These are phyloP conservation scores for Neopipo cinnamomea DNA, from an alignment of 2,113 vertebrate genomes.

Conservation along the genomic window DNA sequence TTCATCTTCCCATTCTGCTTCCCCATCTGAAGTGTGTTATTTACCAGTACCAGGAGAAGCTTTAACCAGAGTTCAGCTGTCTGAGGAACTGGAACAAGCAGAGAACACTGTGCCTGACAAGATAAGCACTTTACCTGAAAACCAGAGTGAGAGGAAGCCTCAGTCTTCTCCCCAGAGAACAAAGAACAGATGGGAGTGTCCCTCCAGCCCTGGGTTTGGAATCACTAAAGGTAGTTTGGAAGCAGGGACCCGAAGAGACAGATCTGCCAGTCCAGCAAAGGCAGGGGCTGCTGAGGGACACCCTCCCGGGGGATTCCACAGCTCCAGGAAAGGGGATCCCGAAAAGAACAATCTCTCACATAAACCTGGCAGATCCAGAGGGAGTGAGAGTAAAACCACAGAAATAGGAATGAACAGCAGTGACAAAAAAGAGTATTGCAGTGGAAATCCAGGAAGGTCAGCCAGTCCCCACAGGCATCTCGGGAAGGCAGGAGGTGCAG, in stretches of 20 bases:
- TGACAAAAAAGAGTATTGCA: not conserved
- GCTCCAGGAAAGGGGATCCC: constrained; percentile 69
- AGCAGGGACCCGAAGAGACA: constrained; percentile 59
- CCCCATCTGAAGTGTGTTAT: constrained; percentile 74
- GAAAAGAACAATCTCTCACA: constrained; percentile 35
- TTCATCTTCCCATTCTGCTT: constrained; percentile 77
- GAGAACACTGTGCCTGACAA: constrained; percentile 66
- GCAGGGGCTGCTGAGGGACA: constrained; percentile 15
- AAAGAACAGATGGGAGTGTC: constrained; percentile 61
- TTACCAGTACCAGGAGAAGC: constrained; percentile 72
- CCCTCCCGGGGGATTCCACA: constrained; percentile 40
- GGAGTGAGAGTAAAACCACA: constrained; percentile 39
- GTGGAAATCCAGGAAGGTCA: constrained; percentile 48
- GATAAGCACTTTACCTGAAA: constrained; percentile 72
- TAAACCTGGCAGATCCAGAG: constrained; percentile 53
- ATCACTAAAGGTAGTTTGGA: constrained; percentile 5
- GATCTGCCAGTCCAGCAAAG: constrained; percentile 75
- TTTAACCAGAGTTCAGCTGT: constrained; percentile 57
- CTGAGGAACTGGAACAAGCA: constrained; percentile 64
- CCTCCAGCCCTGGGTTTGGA: constrained; percentile 44
- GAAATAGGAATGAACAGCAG: not conserved
- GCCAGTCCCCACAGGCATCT: constrained; percentile 77
- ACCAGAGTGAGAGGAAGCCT: constrained; percentile 41
- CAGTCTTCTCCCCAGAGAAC: constrained; percentile 51
- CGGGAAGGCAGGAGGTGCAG: constrained; percentile 44